Evolutionary conservation across 2,888 invertebrate species (phyloP).

Genomic region (Andrena bucephala): DNA sequence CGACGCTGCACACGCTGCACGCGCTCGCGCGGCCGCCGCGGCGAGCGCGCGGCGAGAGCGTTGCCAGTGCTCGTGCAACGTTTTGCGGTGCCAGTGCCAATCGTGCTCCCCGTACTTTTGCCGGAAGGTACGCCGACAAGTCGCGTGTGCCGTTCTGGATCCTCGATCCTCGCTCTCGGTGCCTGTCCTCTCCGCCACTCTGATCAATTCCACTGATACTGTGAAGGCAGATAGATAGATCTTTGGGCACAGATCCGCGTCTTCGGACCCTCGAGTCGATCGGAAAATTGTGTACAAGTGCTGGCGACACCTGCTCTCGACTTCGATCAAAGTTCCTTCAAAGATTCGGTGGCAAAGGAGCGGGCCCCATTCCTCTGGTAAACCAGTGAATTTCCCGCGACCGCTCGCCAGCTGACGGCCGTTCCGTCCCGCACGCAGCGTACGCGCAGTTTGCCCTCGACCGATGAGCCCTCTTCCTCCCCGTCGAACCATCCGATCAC

Average conservation of each 20-base stretch:
- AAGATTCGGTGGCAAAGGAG: too few species aligned
- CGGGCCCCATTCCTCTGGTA: too few species aligned
- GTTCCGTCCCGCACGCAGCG: neutral
- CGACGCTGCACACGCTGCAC: constrained; percentile 20
- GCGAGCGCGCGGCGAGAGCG: constrained; percentile 19
- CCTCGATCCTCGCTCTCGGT: neutral
- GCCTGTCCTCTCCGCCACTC: neutral
- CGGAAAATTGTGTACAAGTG: too few species aligned
- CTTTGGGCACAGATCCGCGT: neutral
- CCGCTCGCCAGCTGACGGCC: neutral
- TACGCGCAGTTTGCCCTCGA: neutral
- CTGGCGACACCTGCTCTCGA: too few species aligned
- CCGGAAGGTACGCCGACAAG: constrained; percentile 37
- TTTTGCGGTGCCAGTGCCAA: constrained; percentile 42
- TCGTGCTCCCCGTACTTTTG: constrained; percentile 20
- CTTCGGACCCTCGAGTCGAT: too few species aligned
- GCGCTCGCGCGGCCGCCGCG: constrained; percentile 44
- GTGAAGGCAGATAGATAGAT: neutral
- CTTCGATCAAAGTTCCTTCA: too few species aligned
- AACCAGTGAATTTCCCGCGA: constrained; percentile 17
- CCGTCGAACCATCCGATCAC: constrained; percentile 20
- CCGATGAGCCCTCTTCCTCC: constrained; percentile 4
- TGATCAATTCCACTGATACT: neutral
- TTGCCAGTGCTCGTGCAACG: constrained; percentile 60
- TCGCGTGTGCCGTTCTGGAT: neutral